Percentiles rank a stretch among this genome's conserved stretches.
phyloP scores from a whole-genome alignment of 2,113 vertebrate genomes.

The Axis porcinus region DNA sequence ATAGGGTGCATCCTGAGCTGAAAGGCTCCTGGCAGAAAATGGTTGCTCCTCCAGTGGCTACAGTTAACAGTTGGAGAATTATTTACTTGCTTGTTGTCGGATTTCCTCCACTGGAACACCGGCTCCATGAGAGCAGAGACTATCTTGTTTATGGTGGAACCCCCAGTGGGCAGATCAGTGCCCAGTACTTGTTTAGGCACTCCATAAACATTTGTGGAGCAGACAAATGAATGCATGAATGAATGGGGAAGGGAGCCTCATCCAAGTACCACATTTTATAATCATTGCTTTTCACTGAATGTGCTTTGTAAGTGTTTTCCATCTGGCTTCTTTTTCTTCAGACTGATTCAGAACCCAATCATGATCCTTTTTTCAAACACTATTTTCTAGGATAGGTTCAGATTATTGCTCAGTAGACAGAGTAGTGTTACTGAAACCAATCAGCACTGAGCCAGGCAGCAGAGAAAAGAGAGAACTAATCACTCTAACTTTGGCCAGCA shows the following conservation, averaged over 20 bases:
- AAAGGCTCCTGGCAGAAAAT: background rate
- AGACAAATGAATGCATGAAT: no score
- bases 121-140: background rate
- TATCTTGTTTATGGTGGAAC: background rate
- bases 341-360: background rate
- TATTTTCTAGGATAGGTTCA: background rate
- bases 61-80: background rate
- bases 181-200: rapidly evolving
- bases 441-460: background rate
- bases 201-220: background rate
- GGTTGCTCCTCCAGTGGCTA: background rate
- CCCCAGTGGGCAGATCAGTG: background rate
- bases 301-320: background rate
- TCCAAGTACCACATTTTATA: no score
- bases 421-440: background rate
- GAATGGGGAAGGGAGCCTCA: no score
- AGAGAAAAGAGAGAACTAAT: background rate
- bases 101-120: background rate
- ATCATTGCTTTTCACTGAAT: background rate
- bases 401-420: background rate
- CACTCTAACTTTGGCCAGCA: background rate
- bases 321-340: background rate
- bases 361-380: background rate
- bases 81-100: background rate
- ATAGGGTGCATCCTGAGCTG: background rate